Conservation (phyloP, 2,113 vertebrate species). For the Daphoenositta chrysoptera region DNA sequence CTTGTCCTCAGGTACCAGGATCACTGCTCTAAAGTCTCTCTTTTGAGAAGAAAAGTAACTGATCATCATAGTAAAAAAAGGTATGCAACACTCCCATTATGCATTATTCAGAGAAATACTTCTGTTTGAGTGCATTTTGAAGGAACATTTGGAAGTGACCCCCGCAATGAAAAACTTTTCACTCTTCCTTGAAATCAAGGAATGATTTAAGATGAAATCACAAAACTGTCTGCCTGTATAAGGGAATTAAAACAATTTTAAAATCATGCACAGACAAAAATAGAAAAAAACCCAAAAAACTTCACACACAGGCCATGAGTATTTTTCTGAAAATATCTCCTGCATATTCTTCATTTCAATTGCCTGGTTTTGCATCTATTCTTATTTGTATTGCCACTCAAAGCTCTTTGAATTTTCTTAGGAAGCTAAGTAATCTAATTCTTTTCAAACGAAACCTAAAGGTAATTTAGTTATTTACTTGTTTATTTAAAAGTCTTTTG, state of each 20-base stretch:
- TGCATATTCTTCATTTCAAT: background rate
- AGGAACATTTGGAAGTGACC: background rate
- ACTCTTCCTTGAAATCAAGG: background rate
- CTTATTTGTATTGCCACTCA: background rate
- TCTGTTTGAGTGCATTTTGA: background rate
- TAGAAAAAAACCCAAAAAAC: background rate
- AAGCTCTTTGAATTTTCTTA: background rate
- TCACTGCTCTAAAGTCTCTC: background rate
- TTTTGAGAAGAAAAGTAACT: background rate
- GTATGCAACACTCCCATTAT: background rate
- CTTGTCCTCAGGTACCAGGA: background rate
- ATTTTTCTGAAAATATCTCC: background rate
- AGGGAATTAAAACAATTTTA: background rate
- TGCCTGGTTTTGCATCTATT: background rate
- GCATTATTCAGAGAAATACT: background rate
- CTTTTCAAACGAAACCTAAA: background rate
- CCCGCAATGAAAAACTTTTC: background rate
- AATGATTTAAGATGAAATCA: background rate
- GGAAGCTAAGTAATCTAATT: background rate
- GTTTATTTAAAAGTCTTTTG: background rate
- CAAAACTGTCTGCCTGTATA: background rate
- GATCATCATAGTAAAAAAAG: background rate
- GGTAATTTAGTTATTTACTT: background rate
- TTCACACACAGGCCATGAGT: background rate
- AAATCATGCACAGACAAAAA: background rate